Conservation (phyloP, 2,888 invertebrate genomes). For the Julus scandinavius region DNA sequence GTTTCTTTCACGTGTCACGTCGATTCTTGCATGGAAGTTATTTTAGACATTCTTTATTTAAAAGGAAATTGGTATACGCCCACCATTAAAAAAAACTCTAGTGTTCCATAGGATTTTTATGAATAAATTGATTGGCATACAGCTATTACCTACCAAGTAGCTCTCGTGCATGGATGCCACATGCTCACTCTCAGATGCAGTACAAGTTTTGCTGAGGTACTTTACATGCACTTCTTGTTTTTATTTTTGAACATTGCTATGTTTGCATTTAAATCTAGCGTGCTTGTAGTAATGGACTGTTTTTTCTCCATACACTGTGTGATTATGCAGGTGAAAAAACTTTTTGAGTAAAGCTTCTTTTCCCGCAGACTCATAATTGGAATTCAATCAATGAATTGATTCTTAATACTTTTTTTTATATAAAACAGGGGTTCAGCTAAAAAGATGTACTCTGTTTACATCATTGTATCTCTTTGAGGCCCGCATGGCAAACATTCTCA, state of each 20-base stretch:
- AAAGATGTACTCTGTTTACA: too few relatives aligned
- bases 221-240: background rate
- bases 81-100: conserved; percentile 1
- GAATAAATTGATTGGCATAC: conserved; percentile 28
- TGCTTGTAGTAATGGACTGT: background rate
- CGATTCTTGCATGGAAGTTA: background rate
- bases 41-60: conserved; percentile 40
- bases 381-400: background rate
- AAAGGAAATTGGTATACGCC: conserved; percentile 6
- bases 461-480: too few relatives aligned
- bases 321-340: background rate
- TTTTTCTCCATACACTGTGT: background rate
- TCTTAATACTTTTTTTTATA: background rate
- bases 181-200: background rate
- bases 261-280: background rate
- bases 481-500: too few relatives aligned
- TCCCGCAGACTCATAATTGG: background rate
- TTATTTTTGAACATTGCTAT: background rate
- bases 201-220: background rate
- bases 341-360: background rate
- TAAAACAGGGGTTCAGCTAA: too few relatives aligned
- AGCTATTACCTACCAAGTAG: background rate
- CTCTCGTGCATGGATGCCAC: background rate
- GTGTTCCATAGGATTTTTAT: background rate
- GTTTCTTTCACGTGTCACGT: background rate